Evolutionary conservation across 2,797 vertebrate species (phyloP), one percentile per base, ranked within the genome.

Genomic region (Enteromius thamalakanensis): DNA sequence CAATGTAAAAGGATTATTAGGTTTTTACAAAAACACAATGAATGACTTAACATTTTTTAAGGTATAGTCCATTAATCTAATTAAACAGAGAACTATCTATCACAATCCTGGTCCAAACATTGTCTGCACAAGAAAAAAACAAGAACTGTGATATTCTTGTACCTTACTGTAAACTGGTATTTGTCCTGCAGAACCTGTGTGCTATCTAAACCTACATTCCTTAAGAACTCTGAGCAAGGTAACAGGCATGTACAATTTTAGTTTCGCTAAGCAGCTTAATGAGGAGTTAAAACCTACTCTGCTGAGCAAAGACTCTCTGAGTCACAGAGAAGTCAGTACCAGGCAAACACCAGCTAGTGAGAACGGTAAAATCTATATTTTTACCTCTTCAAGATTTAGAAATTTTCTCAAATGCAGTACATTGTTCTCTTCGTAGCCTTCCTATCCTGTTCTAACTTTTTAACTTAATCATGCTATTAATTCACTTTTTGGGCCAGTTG

Each of bases 241-340:
- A 70, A 82, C 51, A 47, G 49, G 51, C 47, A 71, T 37, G 64
- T 72, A 68, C 62, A 76, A 62, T 74, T 64, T 80, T 72, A 85
- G 67, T 45, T 40, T n/a, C 26, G 19, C 51, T 84, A 84, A 84
- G 70, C 64, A 84, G 83, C 77, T 84, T 84, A 80, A 37, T 80
- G 60, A 51, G 14, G 72, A 80, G 83, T 65, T 80, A 83, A 80
- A 80, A 64, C 81, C 19, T 60, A 8, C 40, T 72, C 76, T 80
- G 81, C 71, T 86, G 47, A 76, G 42, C 15, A 64, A 26, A 77
- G 21, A 29, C 15, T 70, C 19, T 69, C 64, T 83, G 29, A 40
- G 2, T 65, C 70, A 81, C 65, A 71, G n/a, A 58, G 26, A 29
- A 55, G 55, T 64, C 42, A 75, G 40, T n/a, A 64, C 23, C 68